These are phyloP conservation scores for Macrobrachium rosenbergii DNA, from an alignment of 1,140 invertebrate genomes.

Conservation along the genomic window DNA sequence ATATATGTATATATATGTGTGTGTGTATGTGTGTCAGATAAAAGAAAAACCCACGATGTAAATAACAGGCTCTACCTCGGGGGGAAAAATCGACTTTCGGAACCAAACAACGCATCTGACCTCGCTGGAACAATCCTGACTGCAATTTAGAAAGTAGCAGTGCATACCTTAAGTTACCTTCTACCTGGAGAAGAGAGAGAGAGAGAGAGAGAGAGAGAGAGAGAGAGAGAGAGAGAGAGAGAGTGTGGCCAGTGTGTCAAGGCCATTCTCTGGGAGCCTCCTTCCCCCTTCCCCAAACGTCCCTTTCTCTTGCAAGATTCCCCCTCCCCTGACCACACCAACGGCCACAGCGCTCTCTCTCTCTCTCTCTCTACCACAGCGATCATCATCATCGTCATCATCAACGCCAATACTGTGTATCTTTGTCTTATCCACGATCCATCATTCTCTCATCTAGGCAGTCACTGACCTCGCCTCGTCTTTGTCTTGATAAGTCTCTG, in stretches of 20 bases:
- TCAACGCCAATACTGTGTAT: background rate
- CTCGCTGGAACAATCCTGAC: background rate
- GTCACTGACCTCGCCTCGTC: background rate
- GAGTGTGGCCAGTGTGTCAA: background rate
- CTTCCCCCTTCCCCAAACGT: background rate
- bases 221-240: constrained; percentile 29
- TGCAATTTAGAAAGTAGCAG: background rate
- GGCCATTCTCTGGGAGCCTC: background rate
- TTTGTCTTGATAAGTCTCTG: background rate
- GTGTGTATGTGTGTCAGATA: too few species aligned
- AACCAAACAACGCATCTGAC: background rate
- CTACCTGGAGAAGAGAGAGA: background rate
- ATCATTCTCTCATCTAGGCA: background rate
- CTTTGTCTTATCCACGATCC: background rate
- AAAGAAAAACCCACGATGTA: too few species aligned
- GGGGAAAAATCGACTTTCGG: too few species aligned
- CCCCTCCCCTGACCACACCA: background rate
- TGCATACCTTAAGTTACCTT: background rate
- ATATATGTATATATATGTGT: too few species aligned
- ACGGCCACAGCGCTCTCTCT: background rate
- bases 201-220: constrained; percentile 16
- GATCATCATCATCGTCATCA: background rate
- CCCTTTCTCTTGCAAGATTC: background rate
- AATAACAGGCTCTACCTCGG: too few species aligned
- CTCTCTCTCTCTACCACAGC: background rate